Base-by-base conservation (phyloP, 2,797 vertebrate genomes). In the Mus spretus region DNA sequence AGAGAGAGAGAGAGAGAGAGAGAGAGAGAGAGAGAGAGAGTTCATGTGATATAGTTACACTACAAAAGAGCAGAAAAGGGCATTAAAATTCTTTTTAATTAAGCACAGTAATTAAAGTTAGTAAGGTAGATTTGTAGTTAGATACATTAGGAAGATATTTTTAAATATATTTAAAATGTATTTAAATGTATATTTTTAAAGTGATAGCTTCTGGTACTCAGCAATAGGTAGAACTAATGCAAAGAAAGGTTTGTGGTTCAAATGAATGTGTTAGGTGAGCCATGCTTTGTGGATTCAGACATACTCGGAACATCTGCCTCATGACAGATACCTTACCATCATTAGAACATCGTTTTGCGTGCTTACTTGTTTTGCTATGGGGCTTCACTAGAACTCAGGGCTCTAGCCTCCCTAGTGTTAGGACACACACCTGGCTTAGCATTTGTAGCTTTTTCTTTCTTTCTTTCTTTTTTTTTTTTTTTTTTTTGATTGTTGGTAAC, bases 221-320 rank as follows among this genome's bases (percentile, higher is more conserved):
- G n/a, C 44, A 81, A 53, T 24, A 57, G 55, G 61, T 14, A 90
- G 44, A 78, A 17, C 26, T 89, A 89, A 89, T 12, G 37, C 11
- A 72, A 90, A 93, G 13, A 11, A 31, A 67, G 80, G 20, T 78
- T 90, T 65, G 55, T 82, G 24, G 13, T 80, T 96, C 67, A 92
- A 55, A 65, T 78, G 94, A 85, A 65, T 47, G 31, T 57, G 55
- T 19, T 10, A 53, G 24, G 57, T 83, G 28, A 83, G 50, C 11
- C 40, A 72, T 28, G 6, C 13, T 57, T 14, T 34, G 47, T 44
- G 8, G 4, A 70, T 79, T 40, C 65, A 92, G 40, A 31, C 11
- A 44, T 63, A 1, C 80, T 88, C 37, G 59, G 40, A 93, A 91
- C 55, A 85, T 85, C 26, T 53, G 20, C 28, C 87, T 40, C 84